These are phyloP conservation scores for Psephotus haematonotus DNA, from an alignment of 2,113 vertebrate species.

Conservation along the genomic window DNA sequence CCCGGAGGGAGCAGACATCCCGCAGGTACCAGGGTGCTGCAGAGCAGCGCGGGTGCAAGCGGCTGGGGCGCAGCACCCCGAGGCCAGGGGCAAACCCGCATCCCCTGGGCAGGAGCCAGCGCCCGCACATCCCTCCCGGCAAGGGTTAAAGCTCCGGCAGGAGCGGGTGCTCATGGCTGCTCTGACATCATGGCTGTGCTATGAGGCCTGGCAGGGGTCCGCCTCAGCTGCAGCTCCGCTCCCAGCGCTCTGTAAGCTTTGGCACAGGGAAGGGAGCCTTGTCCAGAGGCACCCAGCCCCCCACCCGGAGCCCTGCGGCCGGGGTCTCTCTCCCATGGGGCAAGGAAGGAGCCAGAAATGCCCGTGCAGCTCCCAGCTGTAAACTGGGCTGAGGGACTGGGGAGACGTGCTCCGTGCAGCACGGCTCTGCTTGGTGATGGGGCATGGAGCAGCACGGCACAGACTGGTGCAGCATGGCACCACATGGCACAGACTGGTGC, in stretches of 20 bases:
- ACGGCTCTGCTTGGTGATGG: rapidly evolving
- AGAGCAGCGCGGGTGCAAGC: neutral
- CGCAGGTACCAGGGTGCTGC: rapidly evolving
- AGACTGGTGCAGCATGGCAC: neutral
- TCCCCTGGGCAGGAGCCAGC: neutral
- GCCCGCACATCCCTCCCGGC: rapidly evolving
- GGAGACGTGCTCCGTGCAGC: neutral
- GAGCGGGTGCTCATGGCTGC: conserved; percentile 44
- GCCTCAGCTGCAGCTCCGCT: neutral
- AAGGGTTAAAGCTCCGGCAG: conserved; percentile 39
- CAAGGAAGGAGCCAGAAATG: neutral
- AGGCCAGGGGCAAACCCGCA: rapidly evolving
- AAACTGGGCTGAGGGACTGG: neutral
- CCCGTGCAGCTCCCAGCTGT: neutral
- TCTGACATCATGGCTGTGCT: conserved; percentile 77
- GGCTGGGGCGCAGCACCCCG: neutral
- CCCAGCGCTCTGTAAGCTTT: conserved; percentile 47
- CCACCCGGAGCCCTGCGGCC: rapidly evolving
- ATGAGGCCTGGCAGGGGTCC: conserved; percentile 75
- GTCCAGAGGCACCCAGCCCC: neutral
- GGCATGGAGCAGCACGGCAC: neutral
- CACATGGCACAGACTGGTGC: neutral
- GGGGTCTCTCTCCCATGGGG: neutral
- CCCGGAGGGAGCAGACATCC: neutral
- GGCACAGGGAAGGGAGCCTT: conserved; percentile 67